Evolutionary conservation across 2,888 invertebrate species (phyloP).

Genomic region (Apamea epomidion): DNA sequence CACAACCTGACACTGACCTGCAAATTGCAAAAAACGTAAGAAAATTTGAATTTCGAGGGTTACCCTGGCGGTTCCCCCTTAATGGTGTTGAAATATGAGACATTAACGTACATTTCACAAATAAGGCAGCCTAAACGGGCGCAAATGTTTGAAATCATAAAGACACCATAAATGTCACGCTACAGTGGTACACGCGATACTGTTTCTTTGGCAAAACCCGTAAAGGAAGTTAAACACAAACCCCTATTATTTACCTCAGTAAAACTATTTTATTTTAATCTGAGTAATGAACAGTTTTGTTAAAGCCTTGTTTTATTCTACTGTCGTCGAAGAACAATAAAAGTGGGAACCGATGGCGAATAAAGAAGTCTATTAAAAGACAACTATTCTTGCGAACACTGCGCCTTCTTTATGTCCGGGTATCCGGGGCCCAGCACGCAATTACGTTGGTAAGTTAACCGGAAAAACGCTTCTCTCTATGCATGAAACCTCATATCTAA

Average conservation of each 20-base stretch:
- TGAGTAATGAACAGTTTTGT: background rate
- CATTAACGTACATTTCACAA: background rate
- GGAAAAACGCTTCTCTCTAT: constrained; percentile 19
- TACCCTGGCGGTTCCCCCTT: background rate
- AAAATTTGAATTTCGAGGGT: background rate
- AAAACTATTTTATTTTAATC: constrained; percentile 13
- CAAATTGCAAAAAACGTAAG: background rate
- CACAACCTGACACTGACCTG: background rate
- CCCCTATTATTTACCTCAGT: background rate
- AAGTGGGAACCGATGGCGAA: constrained; percentile 14
- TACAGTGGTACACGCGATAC: background rate
- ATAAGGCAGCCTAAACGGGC: background rate
- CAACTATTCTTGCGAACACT: background rate
- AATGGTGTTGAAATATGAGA: constrained; percentile 10
- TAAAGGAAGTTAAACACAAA: background rate
- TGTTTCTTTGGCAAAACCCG: constrained; percentile 5
- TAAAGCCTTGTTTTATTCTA: background rate
- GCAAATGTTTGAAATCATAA: constrained; percentile 16
- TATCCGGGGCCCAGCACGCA: background rate
- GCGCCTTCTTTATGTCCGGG: constrained; percentile 8
- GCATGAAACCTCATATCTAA: constrained; percentile 7
- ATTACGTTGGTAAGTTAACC: constrained; percentile 13
- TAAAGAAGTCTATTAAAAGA: constrained; percentile 32
- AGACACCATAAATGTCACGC: constrained; percentile 10
- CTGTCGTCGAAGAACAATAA: constrained; percentile 22